A percentile compares a stretch with the other conserved stretches of the same genome.
Conservation (phyloP, 1,140 invertebrate genomes). For the Drosophila truncata region DNA sequence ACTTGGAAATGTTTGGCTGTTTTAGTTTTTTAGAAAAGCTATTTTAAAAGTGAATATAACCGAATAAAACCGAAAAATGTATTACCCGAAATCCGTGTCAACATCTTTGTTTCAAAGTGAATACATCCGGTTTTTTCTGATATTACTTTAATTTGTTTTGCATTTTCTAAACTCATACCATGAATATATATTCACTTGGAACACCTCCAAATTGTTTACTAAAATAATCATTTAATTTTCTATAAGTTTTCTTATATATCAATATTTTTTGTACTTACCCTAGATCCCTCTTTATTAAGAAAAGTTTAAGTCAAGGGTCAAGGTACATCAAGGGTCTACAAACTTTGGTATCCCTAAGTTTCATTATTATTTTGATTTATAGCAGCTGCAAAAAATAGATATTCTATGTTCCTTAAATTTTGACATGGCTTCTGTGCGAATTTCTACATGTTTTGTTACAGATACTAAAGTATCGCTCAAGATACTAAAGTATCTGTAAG, state of each 20-base stretch:
- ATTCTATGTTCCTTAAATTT: too few relatives aligned
- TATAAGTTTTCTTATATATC: too few relatives aligned
- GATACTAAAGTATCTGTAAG: too few relatives aligned
- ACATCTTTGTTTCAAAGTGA: conserved; percentile 1
- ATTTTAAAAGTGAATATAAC: conserved; percentile 8
- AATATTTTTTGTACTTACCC: too few relatives aligned
- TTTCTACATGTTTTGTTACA: neutral
- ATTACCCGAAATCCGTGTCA: neutral
- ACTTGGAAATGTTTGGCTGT: neutral
- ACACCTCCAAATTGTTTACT: neutral
- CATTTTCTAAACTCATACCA: neutral
- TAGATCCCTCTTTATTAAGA: too few relatives aligned
- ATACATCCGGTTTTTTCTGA: conserved; percentile 1
- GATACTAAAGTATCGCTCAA: too few relatives aligned
- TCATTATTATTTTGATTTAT: too few relatives aligned
- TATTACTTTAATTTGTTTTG: neutral
- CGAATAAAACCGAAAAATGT: conserved; percentile 1
- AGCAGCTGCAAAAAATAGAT: too few relatives aligned
- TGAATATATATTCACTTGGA: neutral
- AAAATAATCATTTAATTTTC: too few relatives aligned
- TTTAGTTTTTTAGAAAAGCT: neutral
- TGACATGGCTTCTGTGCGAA: neutral
- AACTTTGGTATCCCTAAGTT: too few relatives aligned
- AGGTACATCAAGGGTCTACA: too few relatives aligned
- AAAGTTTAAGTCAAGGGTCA: too few relatives aligned